Percentiles rank a stretch among this genome's conserved stretches.
Evolutionary conservation across 1,140 invertebrate genomes (phyloP).

Genomic region (Leptopilina boulardi): DNA sequence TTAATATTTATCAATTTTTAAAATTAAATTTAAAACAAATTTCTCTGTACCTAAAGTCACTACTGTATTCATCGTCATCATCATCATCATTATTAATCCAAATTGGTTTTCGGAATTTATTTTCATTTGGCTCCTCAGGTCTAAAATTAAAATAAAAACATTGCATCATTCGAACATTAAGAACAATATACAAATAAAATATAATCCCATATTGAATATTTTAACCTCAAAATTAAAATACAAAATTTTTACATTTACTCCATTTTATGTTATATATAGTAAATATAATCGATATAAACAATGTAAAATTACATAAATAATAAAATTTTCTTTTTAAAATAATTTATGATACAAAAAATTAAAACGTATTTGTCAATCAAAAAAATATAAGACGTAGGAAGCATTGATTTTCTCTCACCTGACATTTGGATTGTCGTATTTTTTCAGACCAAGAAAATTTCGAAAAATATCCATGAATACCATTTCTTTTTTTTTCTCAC

Average conservation of each 20-base stretch:
- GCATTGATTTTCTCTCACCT: conserved; percentile 11
- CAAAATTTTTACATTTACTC: background rate
- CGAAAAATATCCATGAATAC: conserved; percentile 61
- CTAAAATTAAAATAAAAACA: background rate
- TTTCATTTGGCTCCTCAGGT: conserved; percentile 42
- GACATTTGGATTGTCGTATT: conserved; percentile 28
- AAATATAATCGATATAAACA: background rate
- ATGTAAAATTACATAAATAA: background rate
- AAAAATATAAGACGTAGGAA: no score
- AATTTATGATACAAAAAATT: background rate
- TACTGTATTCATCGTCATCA: conserved; percentile 55
- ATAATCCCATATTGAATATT: conserved; percentile 40
- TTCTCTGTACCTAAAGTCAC: conserved; percentile 58
- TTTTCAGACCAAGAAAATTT: conserved; percentile 57
- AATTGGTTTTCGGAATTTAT: conserved; percentile 66
- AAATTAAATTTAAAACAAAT: conserved; percentile 1
- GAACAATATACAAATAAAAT: no score
- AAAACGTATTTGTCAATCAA: no score
- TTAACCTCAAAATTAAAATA: conserved; percentile 9
- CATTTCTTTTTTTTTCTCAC: conserved; percentile 48
- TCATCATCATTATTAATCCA: conserved; percentile 67
- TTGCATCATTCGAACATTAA: conserved; percentile 5
- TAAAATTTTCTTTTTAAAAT: background rate
- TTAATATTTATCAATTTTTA: background rate
- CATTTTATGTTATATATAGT: background rate